These are phyloP conservation scores for Hypsopygia costalis DNA, from an alignment of 2,888 invertebrate genomes.

Conservation along the genomic window DNA sequence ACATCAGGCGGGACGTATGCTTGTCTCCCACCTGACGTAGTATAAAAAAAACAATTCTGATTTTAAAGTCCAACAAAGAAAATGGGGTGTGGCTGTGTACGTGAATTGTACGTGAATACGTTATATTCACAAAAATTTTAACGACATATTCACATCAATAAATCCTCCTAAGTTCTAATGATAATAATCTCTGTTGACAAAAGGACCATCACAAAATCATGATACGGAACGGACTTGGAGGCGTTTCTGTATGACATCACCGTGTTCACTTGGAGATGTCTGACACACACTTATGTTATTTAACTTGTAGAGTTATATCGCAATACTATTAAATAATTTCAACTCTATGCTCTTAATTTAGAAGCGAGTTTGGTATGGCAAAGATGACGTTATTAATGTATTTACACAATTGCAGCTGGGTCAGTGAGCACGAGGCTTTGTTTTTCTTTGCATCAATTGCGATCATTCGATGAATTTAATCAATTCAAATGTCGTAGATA, in stretches of 20 bases:
- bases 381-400: slow-evolving; percentile 20
- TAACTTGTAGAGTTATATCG: slow-evolving; percentile 7
- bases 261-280: slow-evolving; percentile 37
- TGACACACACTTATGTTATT: slow-evolving; percentile 27
- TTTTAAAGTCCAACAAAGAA: too few species aligned
- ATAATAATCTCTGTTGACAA: too few species aligned
- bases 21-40: too few species aligned
- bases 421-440: slow-evolving; percentile 47
- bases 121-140: too few species aligned
- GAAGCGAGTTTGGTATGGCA: not conserved
- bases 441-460: slow-evolving; percentile 20
- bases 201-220: too few species aligned
- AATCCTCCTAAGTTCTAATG: too few species aligned
- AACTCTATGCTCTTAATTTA: not conserved
- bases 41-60: too few species aligned
- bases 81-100: too few species aligned
- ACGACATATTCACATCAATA: too few species aligned
- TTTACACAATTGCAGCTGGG: slow-evolving; percentile 44
- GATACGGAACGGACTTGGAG: slow-evolving; percentile 30
- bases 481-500: too few species aligned
- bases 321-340: not conserved
- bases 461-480: not conserved
- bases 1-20: too few species aligned
- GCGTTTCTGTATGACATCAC: slow-evolving; percentile 60
- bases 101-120: too few species aligned